phyloP scores from a whole-genome alignment of 1,140 invertebrate species.

The Tetramorium simillimum region DNA sequence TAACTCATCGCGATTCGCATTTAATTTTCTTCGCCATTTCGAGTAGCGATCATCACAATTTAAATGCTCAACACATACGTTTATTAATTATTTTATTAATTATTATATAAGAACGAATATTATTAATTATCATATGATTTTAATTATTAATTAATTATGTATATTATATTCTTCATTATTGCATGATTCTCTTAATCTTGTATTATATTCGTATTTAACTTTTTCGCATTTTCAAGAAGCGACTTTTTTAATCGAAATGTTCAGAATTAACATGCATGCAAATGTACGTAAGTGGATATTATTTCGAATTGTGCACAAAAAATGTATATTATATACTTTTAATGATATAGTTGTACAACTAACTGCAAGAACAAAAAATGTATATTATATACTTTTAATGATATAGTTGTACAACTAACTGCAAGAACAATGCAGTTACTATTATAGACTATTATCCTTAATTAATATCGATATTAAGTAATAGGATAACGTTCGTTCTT shows the following conservation, averaged over 20 bases:
- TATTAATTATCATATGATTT: background rate
- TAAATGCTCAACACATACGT: background rate
- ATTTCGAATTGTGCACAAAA: background rate
- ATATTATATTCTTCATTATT: background rate
- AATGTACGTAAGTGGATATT: background rate
- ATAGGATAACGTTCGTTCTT: background rate
- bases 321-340: background rate
- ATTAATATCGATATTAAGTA: background rate
- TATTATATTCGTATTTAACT: background rate
- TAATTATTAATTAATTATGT: background rate
- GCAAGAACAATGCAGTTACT: background rate
- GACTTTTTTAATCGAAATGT: background rate
- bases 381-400: background rate
- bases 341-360: background rate
- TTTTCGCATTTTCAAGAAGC: background rate
- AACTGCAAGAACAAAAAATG: background rate
- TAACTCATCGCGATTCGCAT: background rate
- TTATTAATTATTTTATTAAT: background rate
- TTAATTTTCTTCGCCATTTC: background rate
- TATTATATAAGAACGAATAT: background rate
- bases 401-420: background rate
- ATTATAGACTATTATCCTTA: background rate
- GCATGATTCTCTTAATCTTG: too few relatives aligned
- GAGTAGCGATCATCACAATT: too few relatives aligned
- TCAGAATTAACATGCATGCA: background rate